Percentiles rank a stretch among this genome's conserved stretches.
Evolutionary conservation across 2,797 vertebrate species (phyloP).

Genomic region (Arrhamphus sclerolepis): DNA sequence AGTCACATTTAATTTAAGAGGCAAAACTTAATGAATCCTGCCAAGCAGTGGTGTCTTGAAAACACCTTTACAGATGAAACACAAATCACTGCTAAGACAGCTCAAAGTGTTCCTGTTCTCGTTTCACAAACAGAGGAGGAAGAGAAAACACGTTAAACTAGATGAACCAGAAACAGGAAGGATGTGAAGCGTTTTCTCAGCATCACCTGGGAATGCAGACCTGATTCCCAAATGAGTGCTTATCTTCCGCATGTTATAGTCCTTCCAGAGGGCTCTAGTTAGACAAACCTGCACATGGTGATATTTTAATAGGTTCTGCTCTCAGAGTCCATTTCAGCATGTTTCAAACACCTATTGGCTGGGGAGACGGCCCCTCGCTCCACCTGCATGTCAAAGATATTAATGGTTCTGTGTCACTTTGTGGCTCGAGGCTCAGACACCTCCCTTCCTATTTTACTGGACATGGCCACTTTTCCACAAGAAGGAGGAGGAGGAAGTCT

Average conservation of each 20-base stretch:
- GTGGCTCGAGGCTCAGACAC: constrained; percentile 50
- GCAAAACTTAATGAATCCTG: constrained; percentile 27
- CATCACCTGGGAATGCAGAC: constrained; percentile 61
- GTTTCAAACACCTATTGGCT: constrained; percentile 63
- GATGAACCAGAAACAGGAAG: constrained; percentile 73
- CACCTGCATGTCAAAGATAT: constrained; percentile 75
- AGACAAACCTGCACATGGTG: constrained; percentile 64
- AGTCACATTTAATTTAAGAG: constrained; percentile 22
- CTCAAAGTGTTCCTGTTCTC: constrained; percentile 41
- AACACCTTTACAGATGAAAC: constrained; percentile 43
- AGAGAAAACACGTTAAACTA: constrained; percentile 47
- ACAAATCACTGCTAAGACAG: constrained; percentile 48
- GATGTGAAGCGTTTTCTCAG: constrained; percentile 62
- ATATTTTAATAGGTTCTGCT: constrained; percentile 74
- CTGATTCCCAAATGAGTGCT: constrained; percentile 69
- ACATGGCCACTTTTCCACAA: constrained; percentile 62
- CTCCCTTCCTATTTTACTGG: constrained; percentile 69
- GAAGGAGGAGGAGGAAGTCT: constrained; percentile 53
- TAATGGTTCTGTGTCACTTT: constrained; percentile 72
- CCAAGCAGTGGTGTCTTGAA: constrained; percentile 16
- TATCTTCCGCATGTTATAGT: constrained; percentile 60
- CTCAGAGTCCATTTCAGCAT: constrained; percentile 49
- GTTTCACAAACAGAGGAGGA: constrained; percentile 17
- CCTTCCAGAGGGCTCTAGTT: constrained; percentile 69
- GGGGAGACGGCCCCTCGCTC: constrained; percentile 55